Evolutionary conservation across 2,888 invertebrate species (phyloP).

Genomic region (Campoplex nolae): DNA sequence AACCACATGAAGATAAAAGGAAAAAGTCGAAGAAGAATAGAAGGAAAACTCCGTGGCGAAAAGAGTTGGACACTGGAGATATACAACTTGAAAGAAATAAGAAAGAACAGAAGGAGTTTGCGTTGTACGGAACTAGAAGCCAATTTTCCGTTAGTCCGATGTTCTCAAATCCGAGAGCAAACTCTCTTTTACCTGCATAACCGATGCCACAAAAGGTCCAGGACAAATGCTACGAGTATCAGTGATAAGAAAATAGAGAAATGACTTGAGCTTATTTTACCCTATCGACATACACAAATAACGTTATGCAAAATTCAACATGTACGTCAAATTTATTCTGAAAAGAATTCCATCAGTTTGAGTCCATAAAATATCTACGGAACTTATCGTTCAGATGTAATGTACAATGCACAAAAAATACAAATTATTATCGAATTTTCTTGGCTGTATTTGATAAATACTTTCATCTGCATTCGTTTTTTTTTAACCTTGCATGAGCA

Average conservation of each 20-base stretch:
- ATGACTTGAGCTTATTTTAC: slow-evolving; percentile 32
- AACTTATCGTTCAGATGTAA: not conserved
- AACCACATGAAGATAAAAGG: slow-evolving; percentile 10
- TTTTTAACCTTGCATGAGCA: not conserved
- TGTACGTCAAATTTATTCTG: not conserved
- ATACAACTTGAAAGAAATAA: slow-evolving; percentile 45
- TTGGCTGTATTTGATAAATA: not conserved
- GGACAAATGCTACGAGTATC: not conserved
- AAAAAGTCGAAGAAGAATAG: slow-evolving; percentile 42
- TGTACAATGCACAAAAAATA: not conserved
- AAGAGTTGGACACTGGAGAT: slow-evolving; percentile 10
- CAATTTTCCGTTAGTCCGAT: slow-evolving; percentile 53
- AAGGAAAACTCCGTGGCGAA: slow-evolving; percentile 48
- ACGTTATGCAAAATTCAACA: not conserved
- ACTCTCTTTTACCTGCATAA: slow-evolving; percentile 11
- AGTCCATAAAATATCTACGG: not conserved
- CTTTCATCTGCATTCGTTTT: not conserved
- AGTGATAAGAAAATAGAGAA: slow-evolving; percentile 30
- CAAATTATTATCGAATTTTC: not conserved
- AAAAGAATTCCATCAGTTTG: not conserved
- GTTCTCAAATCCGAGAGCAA: slow-evolving; percentile 46
- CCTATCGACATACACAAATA: not conserved
- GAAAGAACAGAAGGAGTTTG: slow-evolving; percentile 38
- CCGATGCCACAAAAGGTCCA: slow-evolving; percentile 40
- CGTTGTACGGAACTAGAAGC: slow-evolving; percentile 47